These are phyloP conservation scores for Calonectris borealis DNA, from an alignment of 2,113 vertebrate species.

Conservation along the genomic window DNA sequence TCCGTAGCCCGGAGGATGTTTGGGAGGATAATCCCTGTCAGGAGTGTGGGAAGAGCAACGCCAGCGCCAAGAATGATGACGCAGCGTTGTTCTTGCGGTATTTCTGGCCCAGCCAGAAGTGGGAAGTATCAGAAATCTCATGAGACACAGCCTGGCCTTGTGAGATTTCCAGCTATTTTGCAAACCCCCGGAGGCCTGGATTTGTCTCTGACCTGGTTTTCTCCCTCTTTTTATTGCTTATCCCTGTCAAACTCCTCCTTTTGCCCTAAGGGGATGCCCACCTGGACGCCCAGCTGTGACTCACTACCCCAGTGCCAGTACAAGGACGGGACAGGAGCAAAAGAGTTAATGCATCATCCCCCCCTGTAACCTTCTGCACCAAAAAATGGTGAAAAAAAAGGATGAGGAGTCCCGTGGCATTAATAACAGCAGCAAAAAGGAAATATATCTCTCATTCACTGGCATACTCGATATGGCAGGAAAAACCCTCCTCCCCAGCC, in stretches of 20 bases:
- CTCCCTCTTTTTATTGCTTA: not conserved
- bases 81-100: conserved; percentile 66
- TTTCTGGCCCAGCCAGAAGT: conserved; percentile 64
- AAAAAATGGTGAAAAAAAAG: rapidly evolving
- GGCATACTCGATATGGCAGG: not conserved
- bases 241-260: not conserved
- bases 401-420: not conserved
- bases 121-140: conserved; percentile 67
- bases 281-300: not conserved
- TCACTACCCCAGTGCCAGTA: rapidly evolving
- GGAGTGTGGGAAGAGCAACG: conserved; percentile 34
- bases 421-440: not conserved
- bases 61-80: conserved; percentile 45
- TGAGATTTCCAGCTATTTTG: conserved; percentile 62
- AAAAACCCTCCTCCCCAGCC: not conserved
- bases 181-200: not conserved
- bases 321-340: rapidly evolving
- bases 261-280: not conserved
- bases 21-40: not conserved
- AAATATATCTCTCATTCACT: not conserved
- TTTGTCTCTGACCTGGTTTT: not conserved
- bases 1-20: not conserved
- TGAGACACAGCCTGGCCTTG: not conserved
- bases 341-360: not conserved
- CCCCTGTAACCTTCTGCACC: not conserved